Evolutionary conservation across 2,113 vertebrate genomes (phyloP), one percentile per base, ranked within the genome.

Genomic region (Microtus montanus): DNA sequence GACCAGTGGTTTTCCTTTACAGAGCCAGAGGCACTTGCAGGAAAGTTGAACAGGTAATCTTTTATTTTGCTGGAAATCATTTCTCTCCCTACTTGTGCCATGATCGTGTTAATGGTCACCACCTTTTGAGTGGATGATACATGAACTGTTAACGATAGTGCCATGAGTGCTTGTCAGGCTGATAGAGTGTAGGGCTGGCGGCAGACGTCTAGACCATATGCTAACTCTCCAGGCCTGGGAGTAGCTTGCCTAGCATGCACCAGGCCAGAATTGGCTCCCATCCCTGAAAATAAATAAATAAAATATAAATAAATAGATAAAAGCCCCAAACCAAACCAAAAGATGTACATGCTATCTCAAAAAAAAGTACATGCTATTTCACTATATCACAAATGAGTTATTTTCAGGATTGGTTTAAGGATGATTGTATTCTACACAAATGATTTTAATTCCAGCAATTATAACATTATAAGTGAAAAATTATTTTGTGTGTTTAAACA

Each of bases 41-140:
- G 99, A 97, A 99, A 99, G 95, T 97, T 99, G 4, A 98, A 98
- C 96, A 99, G 99, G 99, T 99, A 98, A 97, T 87, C 88, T 38
- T n/a, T 74, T 70, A 63, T 85, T 94, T 96, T 86, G 78, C 47
- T 73, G 73, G 77, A 90, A 95, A 54, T 83, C 38, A 47, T 54
- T 83, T 92, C 66, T 33, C 4, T 95, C 44, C 94, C 66, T 88
- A 89, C 38, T n/a, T 92, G 30, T 89, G 80, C 82, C 79, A 41
- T 75, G n/a, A 61, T 86, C 91, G 49, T 66, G 17, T 89, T 96
- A n/a, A 77, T 95, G 84, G 44, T 61, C 90, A 20, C 30, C 8
- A 30, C 78, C 38, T 78, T 78, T 90, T 95, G 79, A 95, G 61
- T 71, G 71, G 15, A 78, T 94, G 64, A 41, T 88, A 6, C 3